Conservation (phyloP, 2,888 invertebrate species). For the Rotaria sp. region DNA sequence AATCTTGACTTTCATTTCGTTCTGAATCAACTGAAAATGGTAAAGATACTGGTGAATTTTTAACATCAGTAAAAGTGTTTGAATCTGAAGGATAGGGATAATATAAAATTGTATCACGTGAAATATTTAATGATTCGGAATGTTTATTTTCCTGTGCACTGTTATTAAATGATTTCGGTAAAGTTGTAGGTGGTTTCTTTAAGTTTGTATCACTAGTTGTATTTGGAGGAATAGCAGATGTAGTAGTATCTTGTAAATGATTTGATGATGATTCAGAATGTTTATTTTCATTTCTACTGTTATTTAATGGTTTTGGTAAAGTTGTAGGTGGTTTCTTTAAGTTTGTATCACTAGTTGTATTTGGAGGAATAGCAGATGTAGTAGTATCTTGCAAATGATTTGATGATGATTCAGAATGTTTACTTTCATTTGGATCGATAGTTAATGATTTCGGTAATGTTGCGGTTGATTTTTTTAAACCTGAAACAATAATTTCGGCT, state of each 20-base stretch:
- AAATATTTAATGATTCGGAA: too few relatives aligned
- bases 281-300: background rate
- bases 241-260: background rate
- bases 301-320: background rate
- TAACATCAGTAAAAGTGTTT: too few relatives aligned
- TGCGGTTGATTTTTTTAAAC: too few relatives aligned
- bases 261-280: background rate
- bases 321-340: background rate
- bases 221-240: background rate
- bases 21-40: too few relatives aligned
- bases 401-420: background rate
- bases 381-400: background rate
- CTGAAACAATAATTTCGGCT: background rate
- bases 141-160: background rate
- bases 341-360: background rate
- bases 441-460: background rate
- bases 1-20: too few relatives aligned
- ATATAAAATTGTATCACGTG: too few relatives aligned
- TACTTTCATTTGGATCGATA: background rate
- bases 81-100: too few relatives aligned
- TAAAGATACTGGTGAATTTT: background rate
- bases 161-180: background rate
- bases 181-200: background rate
- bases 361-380: background rate
- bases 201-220: background rate